These are phyloP conservation scores for Trichonephila clavipes DNA, from an alignment of 1,140 invertebrate species.

Conservation along the genomic window DNA sequence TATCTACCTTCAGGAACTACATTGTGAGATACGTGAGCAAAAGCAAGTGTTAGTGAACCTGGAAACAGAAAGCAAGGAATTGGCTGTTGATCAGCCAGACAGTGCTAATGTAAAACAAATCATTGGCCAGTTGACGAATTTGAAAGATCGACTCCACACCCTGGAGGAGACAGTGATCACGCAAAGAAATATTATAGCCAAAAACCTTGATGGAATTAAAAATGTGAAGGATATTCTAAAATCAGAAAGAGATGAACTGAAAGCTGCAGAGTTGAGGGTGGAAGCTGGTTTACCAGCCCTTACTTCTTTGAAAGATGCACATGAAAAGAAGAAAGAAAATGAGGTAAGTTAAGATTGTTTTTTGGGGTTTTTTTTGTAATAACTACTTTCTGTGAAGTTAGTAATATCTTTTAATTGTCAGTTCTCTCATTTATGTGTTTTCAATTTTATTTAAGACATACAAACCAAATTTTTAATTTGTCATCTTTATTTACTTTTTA, in stretches of 20 bases:
- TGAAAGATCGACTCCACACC: conserved; percentile 83
- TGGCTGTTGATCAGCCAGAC: conserved; percentile 82
- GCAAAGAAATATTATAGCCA: conserved; percentile 83
- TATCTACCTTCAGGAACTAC: conserved; percentile 62
- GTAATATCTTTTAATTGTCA: too few species aligned
- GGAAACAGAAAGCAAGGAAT: conserved; percentile 88
- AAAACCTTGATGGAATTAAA: conserved; percentile 80
- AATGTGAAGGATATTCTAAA: conserved; percentile 87
- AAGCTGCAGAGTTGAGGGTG: conserved; percentile 90
- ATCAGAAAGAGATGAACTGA: conserved; percentile 89
- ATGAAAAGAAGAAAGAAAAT: conserved; percentile 85
- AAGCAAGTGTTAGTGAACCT: conserved; percentile 85
- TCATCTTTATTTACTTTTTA: too few species aligned
- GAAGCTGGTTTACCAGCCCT: conserved; percentile 85
- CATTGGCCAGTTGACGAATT: conserved; percentile 66
- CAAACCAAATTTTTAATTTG: too few species aligned
- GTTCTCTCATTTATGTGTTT: too few species aligned
- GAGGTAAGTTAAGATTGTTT: conserved; percentile 78
- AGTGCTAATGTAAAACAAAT: conserved; percentile 72
- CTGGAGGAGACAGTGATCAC: conserved; percentile 84
- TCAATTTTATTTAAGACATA: too few species aligned
- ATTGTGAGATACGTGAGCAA: conserved; percentile 67
- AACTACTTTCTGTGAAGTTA: neutral
- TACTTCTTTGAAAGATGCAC: conserved; percentile 88
- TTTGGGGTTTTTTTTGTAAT: neutral